These are phyloP conservation scores for Tetranychus truncatus DNA, from an alignment of 2,888 invertebrate genomes.

Conservation along the genomic window DNA sequence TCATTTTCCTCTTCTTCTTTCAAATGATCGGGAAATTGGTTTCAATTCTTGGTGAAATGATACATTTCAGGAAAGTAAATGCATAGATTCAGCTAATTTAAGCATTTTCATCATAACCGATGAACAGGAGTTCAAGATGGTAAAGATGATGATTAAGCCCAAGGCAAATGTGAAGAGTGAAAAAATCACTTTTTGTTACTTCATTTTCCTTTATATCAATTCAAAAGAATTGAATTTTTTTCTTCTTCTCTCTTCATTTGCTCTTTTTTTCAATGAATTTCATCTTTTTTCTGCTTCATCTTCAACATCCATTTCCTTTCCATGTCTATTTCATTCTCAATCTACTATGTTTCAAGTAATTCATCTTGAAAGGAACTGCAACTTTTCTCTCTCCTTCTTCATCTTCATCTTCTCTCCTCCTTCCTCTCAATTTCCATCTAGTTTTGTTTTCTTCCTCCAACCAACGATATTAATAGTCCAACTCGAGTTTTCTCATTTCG, in stretches of 20 bases:
- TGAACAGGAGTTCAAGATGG: background rate
- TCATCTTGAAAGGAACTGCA: background rate
- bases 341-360: background rate
- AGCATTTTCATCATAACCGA: background rate
- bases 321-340: conserved; percentile 5
- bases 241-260: background rate
- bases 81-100: too few species aligned
- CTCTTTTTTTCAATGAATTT: background rate
- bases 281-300: background rate
- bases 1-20: too few species aligned
- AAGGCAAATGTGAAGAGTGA: background rate
- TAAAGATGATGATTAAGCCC: background rate
- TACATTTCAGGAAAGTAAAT: too few species aligned
- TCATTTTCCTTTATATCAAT: background rate
- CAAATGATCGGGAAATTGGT: too few species aligned
- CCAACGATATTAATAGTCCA: background rate
- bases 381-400: background rate
- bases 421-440: background rate
- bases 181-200: background rate
- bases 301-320: background rate
- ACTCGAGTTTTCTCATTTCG: background rate
- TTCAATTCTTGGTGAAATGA: too few species aligned
- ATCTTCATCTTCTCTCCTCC: conserved; percentile 1
- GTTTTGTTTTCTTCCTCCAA: background rate
- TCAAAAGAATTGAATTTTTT: background rate